phyloP scores from a whole-genome alignment of 2,888 invertebrate genomes.

The Thysanoteuthis rhombus region DNA sequence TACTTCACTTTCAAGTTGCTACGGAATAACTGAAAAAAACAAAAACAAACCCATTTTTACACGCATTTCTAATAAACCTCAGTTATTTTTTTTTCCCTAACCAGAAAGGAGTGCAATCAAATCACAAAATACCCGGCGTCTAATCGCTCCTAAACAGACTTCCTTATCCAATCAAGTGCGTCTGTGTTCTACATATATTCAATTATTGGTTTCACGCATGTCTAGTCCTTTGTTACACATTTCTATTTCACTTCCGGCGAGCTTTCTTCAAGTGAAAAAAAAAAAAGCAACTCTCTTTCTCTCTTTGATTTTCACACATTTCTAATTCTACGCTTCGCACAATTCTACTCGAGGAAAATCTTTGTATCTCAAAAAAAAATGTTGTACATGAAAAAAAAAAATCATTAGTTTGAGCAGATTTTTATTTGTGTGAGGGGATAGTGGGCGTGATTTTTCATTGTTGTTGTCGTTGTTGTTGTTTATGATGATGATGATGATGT shows the following conservation, averaged over 20 bases:
- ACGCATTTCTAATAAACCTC: not conserved
- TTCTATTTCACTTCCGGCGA: not conserved
- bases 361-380: not conserved
- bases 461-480: not conserved
- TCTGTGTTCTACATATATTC: not conserved
- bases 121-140: not conserved
- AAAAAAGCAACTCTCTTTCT: not conserved
- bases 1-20: not conserved
- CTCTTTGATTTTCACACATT: not conserved
- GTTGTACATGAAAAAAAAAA: not conserved
- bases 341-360: not conserved
- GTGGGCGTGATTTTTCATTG: not conserved
- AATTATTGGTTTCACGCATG: not conserved
- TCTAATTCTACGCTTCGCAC: not conserved
- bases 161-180: constrained; percentile 12
- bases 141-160: not conserved
- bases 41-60: not conserved
- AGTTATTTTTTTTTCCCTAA: not conserved
- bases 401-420: not conserved
- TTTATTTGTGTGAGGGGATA: not conserved
- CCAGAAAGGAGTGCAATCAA: not conserved
- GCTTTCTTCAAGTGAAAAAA: not conserved
- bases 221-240: not conserved
- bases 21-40: no score
- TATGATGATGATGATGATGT: not conserved